These are phyloP conservation scores for Mirounga angustirostris DNA, from an alignment of 2,113 vertebrate species.

Conservation along the genomic window DNA sequence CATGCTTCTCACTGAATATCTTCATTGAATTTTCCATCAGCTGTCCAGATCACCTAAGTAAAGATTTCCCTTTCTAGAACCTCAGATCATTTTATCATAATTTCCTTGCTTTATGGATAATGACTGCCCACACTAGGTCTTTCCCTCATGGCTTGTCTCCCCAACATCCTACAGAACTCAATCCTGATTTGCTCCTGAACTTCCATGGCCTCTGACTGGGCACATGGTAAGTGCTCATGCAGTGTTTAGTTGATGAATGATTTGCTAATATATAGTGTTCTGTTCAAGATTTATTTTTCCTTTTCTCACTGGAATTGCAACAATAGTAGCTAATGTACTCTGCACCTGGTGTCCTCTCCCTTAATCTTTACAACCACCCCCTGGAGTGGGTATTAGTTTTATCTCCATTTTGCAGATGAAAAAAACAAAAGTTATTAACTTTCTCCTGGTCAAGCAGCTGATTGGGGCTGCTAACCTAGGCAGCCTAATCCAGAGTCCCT, in stretches of 20 bases:
- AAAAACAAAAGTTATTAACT: neutral
- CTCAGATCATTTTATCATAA: neutral
- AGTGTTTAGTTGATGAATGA: neutral
- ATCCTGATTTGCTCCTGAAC: neutral
- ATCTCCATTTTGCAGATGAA: neutral
- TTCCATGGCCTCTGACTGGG: neutral
- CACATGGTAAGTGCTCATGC: neutral
- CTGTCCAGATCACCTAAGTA: neutral
- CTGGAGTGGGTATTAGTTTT: neutral
- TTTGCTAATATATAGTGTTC: neutral
- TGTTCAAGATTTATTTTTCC: neutral
- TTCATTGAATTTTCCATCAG: slow-evolving; percentile 28
- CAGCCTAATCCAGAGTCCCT: neutral
- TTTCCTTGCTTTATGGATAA: neutral
- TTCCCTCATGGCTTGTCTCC: neutral
- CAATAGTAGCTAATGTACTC: neutral
- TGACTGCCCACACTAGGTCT: neutral
- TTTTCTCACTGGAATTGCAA: neutral
- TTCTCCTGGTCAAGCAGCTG: neutral
- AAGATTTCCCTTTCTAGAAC: neutral
- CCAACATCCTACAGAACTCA: neutral
- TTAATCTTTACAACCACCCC: neutral
- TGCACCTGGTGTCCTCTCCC: neutral
- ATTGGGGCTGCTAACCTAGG: neutral
- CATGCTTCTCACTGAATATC: neutral